Evolutionary conservation across 2,888 invertebrate species (phyloP).

Genomic region (Eueremaeus valkanovi): DNA sequence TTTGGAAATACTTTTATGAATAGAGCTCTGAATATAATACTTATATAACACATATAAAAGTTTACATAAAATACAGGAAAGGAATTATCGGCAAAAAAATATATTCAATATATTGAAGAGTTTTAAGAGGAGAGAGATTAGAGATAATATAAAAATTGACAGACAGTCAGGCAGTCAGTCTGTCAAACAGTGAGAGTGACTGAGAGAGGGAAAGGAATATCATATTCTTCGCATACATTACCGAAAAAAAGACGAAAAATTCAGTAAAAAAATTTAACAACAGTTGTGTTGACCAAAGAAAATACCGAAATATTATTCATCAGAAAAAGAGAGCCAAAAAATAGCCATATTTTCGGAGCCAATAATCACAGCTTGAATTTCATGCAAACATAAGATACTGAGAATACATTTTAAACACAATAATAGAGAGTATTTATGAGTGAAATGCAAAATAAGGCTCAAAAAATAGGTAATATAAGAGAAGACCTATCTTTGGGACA

Average conservation of each 20-base stretch:
- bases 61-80: background rate
- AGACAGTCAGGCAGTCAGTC: background rate
- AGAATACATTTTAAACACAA: background rate
- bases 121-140: conserved; percentile 1
- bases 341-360: background rate
- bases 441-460: background rate
- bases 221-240: background rate
- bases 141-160: background rate
- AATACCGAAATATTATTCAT: background rate
- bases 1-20: background rate
- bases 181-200: background rate
- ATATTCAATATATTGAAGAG: too few species aligned
- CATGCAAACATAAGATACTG: background rate
- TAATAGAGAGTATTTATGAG: background rate
- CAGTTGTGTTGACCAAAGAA: background rate
- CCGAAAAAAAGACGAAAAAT: background rate
- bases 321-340: background rate
- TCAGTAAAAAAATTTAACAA: background rate
- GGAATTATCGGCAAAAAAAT: background rate
- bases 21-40: background rate
- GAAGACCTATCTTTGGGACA: background rate
- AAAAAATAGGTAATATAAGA: background rate
- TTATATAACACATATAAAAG: background rate
- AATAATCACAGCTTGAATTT: background rate
- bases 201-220: background rate